These are phyloP conservation scores for Branchellion lobata DNA, from an alignment of 2,888 invertebrate genomes.

Conservation along the genomic window DNA sequence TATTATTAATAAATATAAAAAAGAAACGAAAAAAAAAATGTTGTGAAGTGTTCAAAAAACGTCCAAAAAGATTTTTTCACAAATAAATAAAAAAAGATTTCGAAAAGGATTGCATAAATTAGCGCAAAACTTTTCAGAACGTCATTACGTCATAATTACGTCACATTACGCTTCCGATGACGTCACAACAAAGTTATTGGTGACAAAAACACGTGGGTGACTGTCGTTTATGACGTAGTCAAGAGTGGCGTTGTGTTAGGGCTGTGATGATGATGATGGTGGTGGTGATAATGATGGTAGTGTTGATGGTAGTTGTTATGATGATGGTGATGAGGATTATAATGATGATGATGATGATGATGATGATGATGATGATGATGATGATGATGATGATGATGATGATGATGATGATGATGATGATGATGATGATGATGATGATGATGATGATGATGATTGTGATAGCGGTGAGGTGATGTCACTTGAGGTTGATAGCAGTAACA, in stretches of 20 bases:
- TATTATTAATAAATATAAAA: too few relatives aligned
- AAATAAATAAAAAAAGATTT: too few relatives aligned
- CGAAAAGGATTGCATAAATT: too few relatives aligned
- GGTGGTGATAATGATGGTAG: too few relatives aligned
- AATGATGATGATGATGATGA: constrained; percentile 37
- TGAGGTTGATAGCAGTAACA: not conserved
- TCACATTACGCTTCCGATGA: not conserved
- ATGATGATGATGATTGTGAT: constrained; percentile 26
- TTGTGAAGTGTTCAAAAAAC: too few relatives aligned
- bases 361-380: constrained; percentile 41
- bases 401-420: constrained; percentile 37
- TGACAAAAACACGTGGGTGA: too few relatives aligned
- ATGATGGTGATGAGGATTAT: constrained; percentile 3
- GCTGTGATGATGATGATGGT: too few relatives aligned
- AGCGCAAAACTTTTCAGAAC: not conserved
- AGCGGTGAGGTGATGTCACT: not conserved
- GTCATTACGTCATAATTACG: constrained; percentile 10
- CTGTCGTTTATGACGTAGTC: too few relatives aligned
- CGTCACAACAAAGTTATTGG: not conserved
- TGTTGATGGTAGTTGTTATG: not conserved
- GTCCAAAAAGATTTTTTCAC: too few relatives aligned
- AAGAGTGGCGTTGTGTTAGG: too few relatives aligned
- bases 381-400: constrained; percentile 17
- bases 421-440: constrained; percentile 27
- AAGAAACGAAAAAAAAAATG: too few relatives aligned